Evolutionary conservation across 2,888 invertebrate species (phyloP), one percentile per base, ranked within the genome.

Genomic region (Schizotus pectinicornis): DNA sequence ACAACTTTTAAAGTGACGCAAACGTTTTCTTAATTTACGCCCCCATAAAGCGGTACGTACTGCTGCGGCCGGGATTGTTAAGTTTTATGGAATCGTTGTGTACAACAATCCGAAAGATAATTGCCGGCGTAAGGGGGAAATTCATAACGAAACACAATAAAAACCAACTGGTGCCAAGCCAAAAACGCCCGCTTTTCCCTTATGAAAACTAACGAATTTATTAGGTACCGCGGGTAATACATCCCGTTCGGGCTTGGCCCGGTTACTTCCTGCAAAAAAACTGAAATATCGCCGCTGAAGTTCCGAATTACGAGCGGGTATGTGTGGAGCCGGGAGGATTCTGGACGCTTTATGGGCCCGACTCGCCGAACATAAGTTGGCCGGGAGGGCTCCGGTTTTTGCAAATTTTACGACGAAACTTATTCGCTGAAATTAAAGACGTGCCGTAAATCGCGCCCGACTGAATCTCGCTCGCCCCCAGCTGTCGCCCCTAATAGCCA

Each of bases 81-180:
- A 56, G 59, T 59, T 61, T 61, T 59, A 59, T 56, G 57, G 46
- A 56, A 56, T 51, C 50, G 46, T 56, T 56, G 13, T 13, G 37
- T 51, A 34, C 38, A 66, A 58, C 61, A 63, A 54, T 62, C 59
- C 59, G 51, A 39, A 49, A 50, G 52, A 61, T 60, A 63, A 62
- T 63, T 59, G 56, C 57, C 54, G 22, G 51, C 47, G 39, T 45
- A 46, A 34, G 41, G 50, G 52, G 45, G 46, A 64, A 61, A 63
- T 64, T 64, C 57, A 61, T 56, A 67, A 59, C 62, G 57, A 53
- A 52, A 42, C 36, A 52, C 56, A 56, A 60, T 65, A 65, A 63
- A 67, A 65, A 64, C 49, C 65, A 60, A 62, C 62, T 61, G 65
- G 39, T 51, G 56, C 35, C 31, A 49, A 43, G 43, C 49, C 49